phyloP scores from a whole-genome alignment of 2,888 invertebrate species.

The Leistus spinibarbis region DNA sequence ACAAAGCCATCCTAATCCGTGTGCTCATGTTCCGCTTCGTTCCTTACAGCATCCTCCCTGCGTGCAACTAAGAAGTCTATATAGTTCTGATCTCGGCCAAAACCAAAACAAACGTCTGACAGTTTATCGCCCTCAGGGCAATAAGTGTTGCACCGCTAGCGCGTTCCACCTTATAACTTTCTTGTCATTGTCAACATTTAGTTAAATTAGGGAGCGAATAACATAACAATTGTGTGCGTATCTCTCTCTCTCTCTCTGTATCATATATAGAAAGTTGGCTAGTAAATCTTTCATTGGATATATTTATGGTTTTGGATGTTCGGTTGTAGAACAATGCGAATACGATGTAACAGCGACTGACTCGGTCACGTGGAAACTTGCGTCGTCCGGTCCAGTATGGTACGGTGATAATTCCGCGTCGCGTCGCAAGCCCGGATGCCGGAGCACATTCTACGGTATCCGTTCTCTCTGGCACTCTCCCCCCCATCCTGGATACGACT shows the following conservation, averaged over 20 bases:
- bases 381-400: background rate
- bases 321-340: background rate
- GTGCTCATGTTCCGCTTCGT: slow-evolving; percentile 25
- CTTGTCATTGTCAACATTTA: background rate
- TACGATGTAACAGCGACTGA: background rate
- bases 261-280: background rate
- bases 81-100: background rate
- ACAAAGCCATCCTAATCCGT: slow-evolving; percentile 57
- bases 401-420: slow-evolving; percentile 3
- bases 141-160: background rate
- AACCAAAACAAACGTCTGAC: slow-evolving; percentile 23
- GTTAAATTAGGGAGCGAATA: background rate
- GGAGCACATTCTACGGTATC: background rate
- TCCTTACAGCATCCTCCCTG: background rate
- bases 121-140: slow-evolving; percentile 11
- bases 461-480: slow-evolving; percentile 38
- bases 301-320: background rate
- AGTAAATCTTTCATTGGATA: background rate
- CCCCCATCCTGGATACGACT: slow-evolving; percentile 28
- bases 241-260: background rate
- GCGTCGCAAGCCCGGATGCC: slow-evolving; percentile 4
- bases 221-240: background rate
- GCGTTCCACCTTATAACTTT: background rate
- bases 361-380: background rate
- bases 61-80: background rate